Evolutionary conservation across 2,888 invertebrate species (phyloP), one percentile per base, ranked within the genome.

Genomic region (Drosophila ustulata): DNA sequence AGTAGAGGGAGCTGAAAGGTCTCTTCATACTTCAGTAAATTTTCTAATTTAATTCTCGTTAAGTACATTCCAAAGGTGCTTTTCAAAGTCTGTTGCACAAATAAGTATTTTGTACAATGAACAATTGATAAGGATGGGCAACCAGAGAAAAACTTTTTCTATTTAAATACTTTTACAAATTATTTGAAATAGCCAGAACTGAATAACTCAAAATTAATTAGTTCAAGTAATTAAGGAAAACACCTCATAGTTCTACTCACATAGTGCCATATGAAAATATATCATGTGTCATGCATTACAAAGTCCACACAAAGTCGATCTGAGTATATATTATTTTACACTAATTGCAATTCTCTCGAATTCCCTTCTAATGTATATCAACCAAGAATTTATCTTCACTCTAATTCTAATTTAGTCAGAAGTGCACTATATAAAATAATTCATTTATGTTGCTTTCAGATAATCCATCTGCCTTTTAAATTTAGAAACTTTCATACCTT

Each of bases 271-370:
- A 1, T 1, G 39, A 41, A 18, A 13, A 8, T 7, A 11, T 18
- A 41, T 41, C 11, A 7, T 18, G 39, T 13, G 13, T 41, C 13
- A 41, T 37, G 5, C 37, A 37, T 37, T 37, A n/a, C 37, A 37
- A 37, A 37, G 37, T 37, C 37, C 37, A 37, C 37, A 37, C 37
- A n/a, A n/a, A 4, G 30, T 37, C 37, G 37, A 11, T 37, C n/a
- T n/a, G 11, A n/a, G 34, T 34, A 34, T 34, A 34, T 34, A 34
- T 34, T 34, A 34, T 34, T 34, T 34, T 9, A 34, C 2, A 37
- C 37, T 37, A 37, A 37, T 37, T 37, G 37, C 37, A n/a, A 37
- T n/a, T 37, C n/a, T 37, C n/a, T 37, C 37, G 37, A n/a, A 37
- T 37, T 37, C 37, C 37, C 37, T 37, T 37, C 37, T 37, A 37